A percentile compares a stretch with the other conserved stretches of the same genome.
Evolutionary conservation across 1,140 invertebrate genomes (phyloP).

Genomic region (Augochlora pura): DNA sequence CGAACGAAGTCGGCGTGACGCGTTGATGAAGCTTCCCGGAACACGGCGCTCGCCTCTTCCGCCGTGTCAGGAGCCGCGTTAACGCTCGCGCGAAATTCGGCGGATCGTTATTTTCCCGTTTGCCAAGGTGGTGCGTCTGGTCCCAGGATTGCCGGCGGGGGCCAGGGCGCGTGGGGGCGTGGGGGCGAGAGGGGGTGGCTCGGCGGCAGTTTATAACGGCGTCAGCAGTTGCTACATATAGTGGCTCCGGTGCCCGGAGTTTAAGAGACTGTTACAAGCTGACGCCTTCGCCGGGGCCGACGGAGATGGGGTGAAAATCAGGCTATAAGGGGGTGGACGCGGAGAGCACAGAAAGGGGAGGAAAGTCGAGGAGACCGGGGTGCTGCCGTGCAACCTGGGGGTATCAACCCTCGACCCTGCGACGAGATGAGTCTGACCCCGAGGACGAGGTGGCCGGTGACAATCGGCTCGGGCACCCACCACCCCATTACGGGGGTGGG

Average conservation of each 20-base stretch:
- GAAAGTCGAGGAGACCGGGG: constrained; percentile 46
- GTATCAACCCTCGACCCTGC: constrained; percentile 72
- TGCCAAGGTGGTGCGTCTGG: constrained; percentile 23
- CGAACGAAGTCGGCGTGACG: neutral
- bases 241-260: constrained; percentile 68
- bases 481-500: constrained; percentile 55
- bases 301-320: constrained; percentile 67
- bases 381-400: constrained; percentile 53
- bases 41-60: neutral
- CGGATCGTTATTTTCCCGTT: constrained; percentile 40
- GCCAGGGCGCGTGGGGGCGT: neutral
- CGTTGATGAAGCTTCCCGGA: neutral
- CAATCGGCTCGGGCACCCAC: constrained; percentile 74
- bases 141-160: constrained; percentile 18
- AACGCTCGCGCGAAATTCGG: constrained; percentile 5
- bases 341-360: constrained; percentile 11
- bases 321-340: constrained; percentile 45
- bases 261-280: constrained; percentile 81
- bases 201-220: constrained; percentile 78
- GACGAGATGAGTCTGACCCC: constrained; percentile 77
- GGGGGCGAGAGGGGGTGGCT: neutral
- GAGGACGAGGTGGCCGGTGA: constrained; percentile 74
- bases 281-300: constrained; percentile 73
- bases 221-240: constrained; percentile 78
- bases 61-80: constrained; percentile 9